Evolutionary conservation across 64 coral and sea anemone genomes (phyloP).

Genomic region (Porites lutea): DNA sequence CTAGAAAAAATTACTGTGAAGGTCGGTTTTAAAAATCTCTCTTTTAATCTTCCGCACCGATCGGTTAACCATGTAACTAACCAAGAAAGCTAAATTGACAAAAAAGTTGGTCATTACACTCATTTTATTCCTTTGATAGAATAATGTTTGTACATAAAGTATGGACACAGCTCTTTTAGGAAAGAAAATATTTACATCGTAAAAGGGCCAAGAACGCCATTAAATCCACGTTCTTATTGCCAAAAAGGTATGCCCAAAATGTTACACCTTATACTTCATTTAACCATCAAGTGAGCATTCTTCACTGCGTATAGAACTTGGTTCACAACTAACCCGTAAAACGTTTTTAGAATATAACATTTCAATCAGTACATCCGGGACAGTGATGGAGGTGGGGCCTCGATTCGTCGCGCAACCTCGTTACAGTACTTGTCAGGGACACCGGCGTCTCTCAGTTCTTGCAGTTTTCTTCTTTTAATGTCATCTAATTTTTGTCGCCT

Average conservation of each 20-base stretch:
- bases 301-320: neutral
- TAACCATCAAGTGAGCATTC: no score
- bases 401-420: slow-evolving; percentile 96
- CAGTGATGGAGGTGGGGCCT: slow-evolving; percentile 85
- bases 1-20: no score
- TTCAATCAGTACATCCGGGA: slow-evolving; percentile 74
- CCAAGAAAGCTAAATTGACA: neutral
- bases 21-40: no score
- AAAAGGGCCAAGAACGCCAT: neutral
- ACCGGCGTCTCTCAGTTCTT: slow-evolving; percentile 85
- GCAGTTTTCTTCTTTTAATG: slow-evolving; percentile 91
- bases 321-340: neutral
- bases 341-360: neutral
- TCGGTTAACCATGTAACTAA: no score
- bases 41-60: no score
- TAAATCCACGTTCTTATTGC: neutral
- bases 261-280: neutral
- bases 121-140: slow-evolving; percentile 14
- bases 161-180: neutral
- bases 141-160: neutral
- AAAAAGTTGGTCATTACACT: neutral
- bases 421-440: slow-evolving; percentile 99
- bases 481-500: slow-evolving; percentile 95
- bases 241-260: neutral
- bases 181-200: slow-evolving; percentile 30